Conservation (phyloP, 1,140 invertebrate species). For the Ylistrum balloti region DNA sequence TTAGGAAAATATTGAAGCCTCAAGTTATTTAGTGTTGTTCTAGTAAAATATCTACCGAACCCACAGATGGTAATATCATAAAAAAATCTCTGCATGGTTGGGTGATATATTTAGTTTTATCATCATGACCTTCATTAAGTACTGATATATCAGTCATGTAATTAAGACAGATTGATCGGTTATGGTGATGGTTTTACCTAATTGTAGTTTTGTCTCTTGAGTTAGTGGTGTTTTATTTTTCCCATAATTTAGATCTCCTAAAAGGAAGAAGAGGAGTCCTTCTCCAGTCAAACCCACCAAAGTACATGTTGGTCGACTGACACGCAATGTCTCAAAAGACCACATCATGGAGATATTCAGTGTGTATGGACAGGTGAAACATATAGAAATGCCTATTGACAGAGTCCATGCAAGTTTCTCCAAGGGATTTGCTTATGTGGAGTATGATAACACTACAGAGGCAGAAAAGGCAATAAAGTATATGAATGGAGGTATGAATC, state of each 20-base stretch:
- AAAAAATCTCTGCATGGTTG: too few relatives aligned
- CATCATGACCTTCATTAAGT: too few relatives aligned
- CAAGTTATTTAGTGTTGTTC: too few relatives aligned
- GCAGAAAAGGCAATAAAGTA: constrained; percentile 99
- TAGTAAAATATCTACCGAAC: too few relatives aligned
- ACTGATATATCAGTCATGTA: too few relatives aligned
- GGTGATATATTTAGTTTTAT: too few relatives aligned
- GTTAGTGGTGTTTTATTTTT: too few relatives aligned
- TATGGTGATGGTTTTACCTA: too few relatives aligned
- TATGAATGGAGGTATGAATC: constrained; percentile 95
- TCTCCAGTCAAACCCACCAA: constrained; percentile 84
- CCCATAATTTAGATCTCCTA: constrained; percentile 65
- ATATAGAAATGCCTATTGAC: constrained; percentile 94
- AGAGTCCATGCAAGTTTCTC: constrained; percentile 92
- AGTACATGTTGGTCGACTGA: constrained; percentile 95
- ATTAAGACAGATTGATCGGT: too few relatives aligned
- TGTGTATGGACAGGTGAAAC: constrained; percentile 94
- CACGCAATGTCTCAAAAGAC: constrained; percentile 94
- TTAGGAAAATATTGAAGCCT: too few relatives aligned
- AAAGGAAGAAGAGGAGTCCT: constrained; percentile 74
- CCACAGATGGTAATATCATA: too few relatives aligned
- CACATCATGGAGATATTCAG: constrained; percentile 98
- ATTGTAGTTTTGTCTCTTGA: too few relatives aligned
- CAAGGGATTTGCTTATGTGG: constrained; percentile 96
- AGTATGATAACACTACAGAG: constrained; percentile 96